Conservation (phyloP, 2,797 vertebrate species). For the Gymnoscopelus microlampas region DNA sequence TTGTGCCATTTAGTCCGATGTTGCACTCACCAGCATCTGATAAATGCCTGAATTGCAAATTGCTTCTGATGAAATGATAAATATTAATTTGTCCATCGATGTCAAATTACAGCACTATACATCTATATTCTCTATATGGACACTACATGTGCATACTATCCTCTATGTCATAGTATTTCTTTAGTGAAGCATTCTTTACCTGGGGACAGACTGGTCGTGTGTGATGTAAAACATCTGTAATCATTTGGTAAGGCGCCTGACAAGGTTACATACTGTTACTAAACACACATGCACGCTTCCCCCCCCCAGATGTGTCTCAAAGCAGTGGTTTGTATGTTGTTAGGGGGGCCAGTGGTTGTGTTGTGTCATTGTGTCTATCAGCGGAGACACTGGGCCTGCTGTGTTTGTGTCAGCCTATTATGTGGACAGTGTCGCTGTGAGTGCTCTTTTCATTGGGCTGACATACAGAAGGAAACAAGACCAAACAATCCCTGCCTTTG, state of each 20-base stretch:
- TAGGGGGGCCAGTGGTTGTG: constrained; percentile 45
- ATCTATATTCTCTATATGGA: too few species aligned
- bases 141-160: too few species aligned
- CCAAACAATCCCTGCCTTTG: constrained; percentile 79
- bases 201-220: too few species aligned
- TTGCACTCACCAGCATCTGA: too few species aligned
- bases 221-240: too few species aligned
- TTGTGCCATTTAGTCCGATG: too few species aligned
- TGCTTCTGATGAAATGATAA: too few species aligned
- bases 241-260: too few species aligned
- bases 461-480: constrained; percentile 70
- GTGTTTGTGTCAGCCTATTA: constrained; percentile 70
- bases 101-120: too few species aligned
- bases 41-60: neutral
- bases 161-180: too few species aligned
- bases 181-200: too few species aligned
- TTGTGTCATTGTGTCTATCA: constrained; percentile 57
- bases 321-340: constrained; percentile 15
- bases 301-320: constrained; percentile 14
- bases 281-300: neutral
- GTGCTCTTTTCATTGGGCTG: constrained; percentile 75
- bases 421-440: constrained; percentile 69
- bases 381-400: constrained; percentile 69
- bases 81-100: too few species aligned
- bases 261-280: constrained; percentile 22